phyloP scores from a whole-genome alignment of 2,888 invertebrate species.

The Scotopteryx bipunctaria region DNA sequence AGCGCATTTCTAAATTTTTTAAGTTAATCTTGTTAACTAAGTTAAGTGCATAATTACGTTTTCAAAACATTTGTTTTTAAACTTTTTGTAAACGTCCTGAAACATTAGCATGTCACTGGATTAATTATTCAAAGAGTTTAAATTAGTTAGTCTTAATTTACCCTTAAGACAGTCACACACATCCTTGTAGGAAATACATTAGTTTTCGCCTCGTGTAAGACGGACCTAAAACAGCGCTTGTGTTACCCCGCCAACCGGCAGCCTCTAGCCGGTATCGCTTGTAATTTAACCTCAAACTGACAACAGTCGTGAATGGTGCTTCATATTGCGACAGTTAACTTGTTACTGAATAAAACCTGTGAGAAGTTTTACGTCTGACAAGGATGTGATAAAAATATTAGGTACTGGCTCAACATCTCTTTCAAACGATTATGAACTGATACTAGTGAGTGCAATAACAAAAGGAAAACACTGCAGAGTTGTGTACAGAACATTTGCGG shows the following conservation, averaged over 20 bases:
- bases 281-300: constrained; percentile 82
- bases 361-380: constrained; percentile 5
- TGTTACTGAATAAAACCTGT: constrained; percentile 50
- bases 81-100: no score
- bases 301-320: constrained; percentile 78
- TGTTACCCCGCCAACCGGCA: constrained; percentile 68
- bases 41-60: no score
- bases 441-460: constrained; percentile 44
- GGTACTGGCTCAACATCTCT: not conserved
- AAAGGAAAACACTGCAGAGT: constrained; percentile 41
- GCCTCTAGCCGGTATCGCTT: constrained; percentile 77
- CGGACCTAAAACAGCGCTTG: constrained; percentile 58
- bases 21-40: not conserved
- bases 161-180: no score
- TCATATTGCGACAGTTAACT: constrained; percentile 70
- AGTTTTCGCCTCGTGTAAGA: constrained; percentile 63
- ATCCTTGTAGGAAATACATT: not conserved
- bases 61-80: no score
- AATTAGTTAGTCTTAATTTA: no score
- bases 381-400: not conserved
- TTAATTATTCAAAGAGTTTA: no score
- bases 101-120: no score
- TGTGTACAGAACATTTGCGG: constrained; percentile 35
- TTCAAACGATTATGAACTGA: constrained; percentile 34
- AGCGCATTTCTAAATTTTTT: no score